These are phyloP conservation scores for Dreissena polymorpha DNA, from an alignment of 1,140 invertebrate genomes.

Conservation along the genomic window DNA sequence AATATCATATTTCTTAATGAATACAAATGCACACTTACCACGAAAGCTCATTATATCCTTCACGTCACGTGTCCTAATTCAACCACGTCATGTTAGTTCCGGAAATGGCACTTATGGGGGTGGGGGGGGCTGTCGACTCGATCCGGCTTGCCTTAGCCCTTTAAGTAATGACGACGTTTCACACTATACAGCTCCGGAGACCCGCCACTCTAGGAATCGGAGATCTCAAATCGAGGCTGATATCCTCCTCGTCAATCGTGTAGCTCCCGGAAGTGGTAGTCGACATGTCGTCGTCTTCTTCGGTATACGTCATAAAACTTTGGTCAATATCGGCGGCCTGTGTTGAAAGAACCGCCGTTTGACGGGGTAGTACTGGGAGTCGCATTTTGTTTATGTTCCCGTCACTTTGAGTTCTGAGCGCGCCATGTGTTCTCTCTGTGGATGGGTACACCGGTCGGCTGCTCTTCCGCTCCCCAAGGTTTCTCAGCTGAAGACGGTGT, in stretches of 20 bases:
- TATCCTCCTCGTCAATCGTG: slow-evolving; percentile 52
- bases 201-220: neutral
- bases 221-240: slow-evolving; percentile 38
- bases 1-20: too few relatives aligned
- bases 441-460: neutral
- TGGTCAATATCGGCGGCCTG: slow-evolving; percentile 39
- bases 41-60: too few relatives aligned
- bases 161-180: slow-evolving; percentile 6
- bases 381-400: slow-evolving; percentile 20
- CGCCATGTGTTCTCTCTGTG: neutral
- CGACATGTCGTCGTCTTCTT: slow-evolving; percentile 51
- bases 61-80: too few relatives aligned
- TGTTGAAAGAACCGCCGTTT: slow-evolving; percentile 23
- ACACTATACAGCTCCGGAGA: slow-evolving; percentile 40
- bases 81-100: too few relatives aligned
- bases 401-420: slow-evolving; percentile 35
- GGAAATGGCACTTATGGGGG: neutral
- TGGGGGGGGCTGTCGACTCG: neutral
- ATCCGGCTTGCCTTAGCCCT: neutral
- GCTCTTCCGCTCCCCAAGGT: slow-evolving; percentile 33
- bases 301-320: slow-evolving; percentile 52
- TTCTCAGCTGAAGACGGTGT: slow-evolving; percentile 32
- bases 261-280: slow-evolving; percentile 55
- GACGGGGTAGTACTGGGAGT: slow-evolving; percentile 11
- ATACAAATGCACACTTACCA: too few relatives aligned